These are phyloP conservation scores for Gandaritis pyraliata DNA, from an alignment of 2,888 invertebrate species.

Conservation along the genomic window DNA sequence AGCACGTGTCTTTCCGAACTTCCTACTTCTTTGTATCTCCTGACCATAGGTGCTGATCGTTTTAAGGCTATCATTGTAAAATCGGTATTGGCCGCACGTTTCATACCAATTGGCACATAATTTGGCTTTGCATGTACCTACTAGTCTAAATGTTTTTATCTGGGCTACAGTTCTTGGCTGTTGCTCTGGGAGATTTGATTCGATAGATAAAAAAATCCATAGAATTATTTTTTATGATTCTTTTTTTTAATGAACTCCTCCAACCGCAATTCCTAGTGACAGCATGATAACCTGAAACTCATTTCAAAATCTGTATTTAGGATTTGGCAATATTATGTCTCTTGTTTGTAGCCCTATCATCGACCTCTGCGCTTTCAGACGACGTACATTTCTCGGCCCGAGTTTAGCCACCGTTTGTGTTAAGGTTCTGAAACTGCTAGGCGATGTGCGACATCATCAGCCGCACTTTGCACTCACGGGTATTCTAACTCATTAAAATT, in stretches of 20 bases:
- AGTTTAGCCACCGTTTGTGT: no score
- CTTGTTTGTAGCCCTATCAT: no score
- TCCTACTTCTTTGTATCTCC: constrained; percentile 54
- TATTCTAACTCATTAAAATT: constrained; percentile 50
- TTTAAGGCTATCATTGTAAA: constrained; percentile 44
- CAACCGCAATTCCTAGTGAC: no score
- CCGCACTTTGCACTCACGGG: constrained; percentile 13
- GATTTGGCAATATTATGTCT: no score
- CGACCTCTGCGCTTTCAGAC: no score
- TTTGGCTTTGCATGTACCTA: constrained; percentile 31
- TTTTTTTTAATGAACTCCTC: no score
- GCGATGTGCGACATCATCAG: constrained; percentile 1
- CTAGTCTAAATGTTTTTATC: background rate
- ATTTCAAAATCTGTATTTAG: no score
- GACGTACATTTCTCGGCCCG: no score
- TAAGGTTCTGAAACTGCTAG: no score
- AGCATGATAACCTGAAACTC: no score
- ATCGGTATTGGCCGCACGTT: constrained; percentile 39
- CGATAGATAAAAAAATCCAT: no score
- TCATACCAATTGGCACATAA: constrained; percentile 47
- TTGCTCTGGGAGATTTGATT: background rate
- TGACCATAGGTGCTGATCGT: constrained; percentile 46
- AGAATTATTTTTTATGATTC: no score
- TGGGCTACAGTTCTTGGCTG: background rate
- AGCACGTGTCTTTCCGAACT: constrained; percentile 45